Conservation (phyloP, 2,797 vertebrate species). For the Knipowitschia caucasica region DNA sequence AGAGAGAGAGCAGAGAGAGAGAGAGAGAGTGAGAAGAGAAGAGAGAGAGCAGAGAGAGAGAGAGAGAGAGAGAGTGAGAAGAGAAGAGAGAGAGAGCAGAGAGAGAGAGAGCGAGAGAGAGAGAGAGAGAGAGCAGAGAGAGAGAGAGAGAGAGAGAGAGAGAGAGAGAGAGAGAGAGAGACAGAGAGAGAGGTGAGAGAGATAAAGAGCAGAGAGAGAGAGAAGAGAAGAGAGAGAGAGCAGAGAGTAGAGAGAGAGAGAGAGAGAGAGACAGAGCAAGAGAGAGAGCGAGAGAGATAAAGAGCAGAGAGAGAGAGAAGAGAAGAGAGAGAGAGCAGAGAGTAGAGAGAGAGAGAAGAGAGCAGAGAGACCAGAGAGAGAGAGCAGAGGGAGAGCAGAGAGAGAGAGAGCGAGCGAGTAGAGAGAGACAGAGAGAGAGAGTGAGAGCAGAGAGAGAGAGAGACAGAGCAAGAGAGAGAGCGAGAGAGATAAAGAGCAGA, state of each 20-base stretch:
- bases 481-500: too few species aligned
- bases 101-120: too few species aligned
- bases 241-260: fast-evolving
- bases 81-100: not conserved
- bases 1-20: not conserved
- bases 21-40: too few species aligned
- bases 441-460: fast-evolving
- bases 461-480: too few species aligned
- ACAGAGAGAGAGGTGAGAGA: not conserved
- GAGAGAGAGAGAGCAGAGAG: not conserved
- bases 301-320: fast-evolving
- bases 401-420: too few species aligned
- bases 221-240: not conserved
- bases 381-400: fast-evolving
- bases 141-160: too few species aligned
- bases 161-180: too few species aligned
- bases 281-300: too few species aligned
- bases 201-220: not conserved
- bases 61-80: too few species aligned
- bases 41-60: not conserved
- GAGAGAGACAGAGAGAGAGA: fast-evolving
- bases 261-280: too few species aligned
- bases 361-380: not conserved
- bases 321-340: not conserved
- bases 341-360: not conserved